A percentile compares a stretch with the other conserved stretches of the same genome.
Evolutionary conservation across 2,888 invertebrate genomes (phyloP).

Genomic region (Eilema caniola): DNA sequence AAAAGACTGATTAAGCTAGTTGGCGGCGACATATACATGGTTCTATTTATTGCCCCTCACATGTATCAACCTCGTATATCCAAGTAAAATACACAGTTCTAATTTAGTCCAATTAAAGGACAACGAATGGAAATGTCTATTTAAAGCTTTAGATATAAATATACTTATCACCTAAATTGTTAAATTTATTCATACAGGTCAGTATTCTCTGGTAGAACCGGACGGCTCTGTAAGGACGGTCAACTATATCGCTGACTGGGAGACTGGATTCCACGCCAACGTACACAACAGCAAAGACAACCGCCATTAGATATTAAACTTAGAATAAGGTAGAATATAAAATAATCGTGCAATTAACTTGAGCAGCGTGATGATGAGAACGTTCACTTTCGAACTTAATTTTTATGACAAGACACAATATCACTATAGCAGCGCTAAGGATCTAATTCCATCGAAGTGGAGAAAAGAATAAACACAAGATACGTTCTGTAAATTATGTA

Average conservation of each 20-base stretch:
- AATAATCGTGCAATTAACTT: neutral
- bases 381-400: neutral
- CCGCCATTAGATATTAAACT: conserved; percentile 65
- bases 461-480: neutral
- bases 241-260: conserved; percentile 92
- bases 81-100: neutral
- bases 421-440: neutral
- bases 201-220: conserved; percentile 90
- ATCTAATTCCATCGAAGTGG: neutral
- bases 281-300: conserved; percentile 89
- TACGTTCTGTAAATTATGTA: too few relatives aligned
- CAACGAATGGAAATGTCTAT: conserved; percentile 29
- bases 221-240: conserved; percentile 92
- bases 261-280: conserved; percentile 92
- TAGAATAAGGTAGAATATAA: neutral
- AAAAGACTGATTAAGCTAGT: too few relatives aligned
- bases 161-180: neutral
- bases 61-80: neutral
- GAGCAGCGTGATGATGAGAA: neutral
- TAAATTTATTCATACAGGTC: conserved; percentile 69
- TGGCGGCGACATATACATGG: too few relatives aligned
- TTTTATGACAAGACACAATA: neutral
- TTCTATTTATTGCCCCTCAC: neutral
- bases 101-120: conserved; percentile 19
- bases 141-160: neutral